Percentiles rank a stretch among this genome's conserved stretches.
phyloP scores from a whole-genome alignment of 1,140 invertebrate genomes.

The Pseudomyrmex concolor region DNA sequence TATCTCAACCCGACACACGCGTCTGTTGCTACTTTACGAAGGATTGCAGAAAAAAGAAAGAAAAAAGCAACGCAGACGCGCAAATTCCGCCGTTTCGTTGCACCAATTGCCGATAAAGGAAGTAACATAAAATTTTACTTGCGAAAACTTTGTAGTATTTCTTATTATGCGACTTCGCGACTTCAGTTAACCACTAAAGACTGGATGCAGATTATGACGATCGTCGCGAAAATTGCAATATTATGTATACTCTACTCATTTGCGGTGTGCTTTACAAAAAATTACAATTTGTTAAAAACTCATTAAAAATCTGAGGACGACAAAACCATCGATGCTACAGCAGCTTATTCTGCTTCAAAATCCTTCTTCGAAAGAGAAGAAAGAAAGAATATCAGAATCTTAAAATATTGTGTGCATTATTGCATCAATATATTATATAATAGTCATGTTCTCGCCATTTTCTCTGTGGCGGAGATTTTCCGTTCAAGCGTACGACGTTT shows the following conservation, averaged over 20 bases:
- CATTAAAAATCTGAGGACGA: too few relatives aligned
- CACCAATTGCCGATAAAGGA: not conserved
- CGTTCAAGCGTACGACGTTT: not conserved
- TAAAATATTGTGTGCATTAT: not conserved
- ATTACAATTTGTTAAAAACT: conserved; percentile 8
- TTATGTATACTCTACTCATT: conserved; percentile 2
- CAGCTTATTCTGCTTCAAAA: not conserved
- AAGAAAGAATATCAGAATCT: not conserved
- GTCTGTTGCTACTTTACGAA: not conserved
- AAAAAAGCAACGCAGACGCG: too few relatives aligned
- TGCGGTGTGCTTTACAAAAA: not conserved
- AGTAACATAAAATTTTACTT: not conserved
- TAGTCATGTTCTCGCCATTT: not conserved
- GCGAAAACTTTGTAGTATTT: conserved; percentile 15
- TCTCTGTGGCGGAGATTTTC: conserved; percentile 1
- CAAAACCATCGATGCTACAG: not conserved
- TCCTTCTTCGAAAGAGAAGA: not conserved
- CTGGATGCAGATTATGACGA: not conserved
- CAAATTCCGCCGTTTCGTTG: not conserved
- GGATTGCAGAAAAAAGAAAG: not conserved
- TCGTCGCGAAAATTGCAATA: not conserved
- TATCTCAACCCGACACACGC: conserved; percentile 14
- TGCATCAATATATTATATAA: not conserved
- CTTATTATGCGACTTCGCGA: conserved; percentile 5
- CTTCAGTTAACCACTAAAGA: conserved; percentile 15